Percentiles rank a stretch among this genome's conserved stretches.
Conservation (phyloP, 1,140 invertebrate species). For the Nephotettix cincticeps region DNA sequence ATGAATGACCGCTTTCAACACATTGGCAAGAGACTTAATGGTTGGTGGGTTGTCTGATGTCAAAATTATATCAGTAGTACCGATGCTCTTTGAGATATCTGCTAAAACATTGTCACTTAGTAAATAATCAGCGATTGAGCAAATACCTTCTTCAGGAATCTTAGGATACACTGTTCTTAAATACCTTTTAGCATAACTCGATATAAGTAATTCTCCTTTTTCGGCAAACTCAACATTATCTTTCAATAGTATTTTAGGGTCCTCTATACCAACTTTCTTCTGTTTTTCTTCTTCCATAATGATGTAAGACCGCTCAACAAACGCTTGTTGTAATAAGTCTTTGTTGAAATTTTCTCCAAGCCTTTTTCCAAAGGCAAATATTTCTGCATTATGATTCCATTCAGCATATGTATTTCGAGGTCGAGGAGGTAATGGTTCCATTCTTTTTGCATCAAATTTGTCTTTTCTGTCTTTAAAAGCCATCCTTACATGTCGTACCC, state of each 20-base stretch:
- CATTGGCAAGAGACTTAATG: slow-evolving; percentile 64
- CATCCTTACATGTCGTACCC: slow-evolving; percentile 54
- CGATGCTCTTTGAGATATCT: slow-evolving; percentile 69
- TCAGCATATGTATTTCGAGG: slow-evolving; percentile 66
- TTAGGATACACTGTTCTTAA: slow-evolving; percentile 64
- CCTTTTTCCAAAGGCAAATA: slow-evolving; percentile 84
- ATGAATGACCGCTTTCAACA: slow-evolving; percentile 80
- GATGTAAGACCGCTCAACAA: slow-evolving; percentile 80
- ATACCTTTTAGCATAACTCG: slow-evolving; percentile 57
- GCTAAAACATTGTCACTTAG: slow-evolving; percentile 64
- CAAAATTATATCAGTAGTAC: slow-evolving; percentile 79
- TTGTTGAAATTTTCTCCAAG: slow-evolving; percentile 81
- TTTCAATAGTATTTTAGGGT: slow-evolving; percentile 54
- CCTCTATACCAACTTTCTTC: slow-evolving; percentile 66
- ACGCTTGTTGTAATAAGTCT: slow-evolving; percentile 67
- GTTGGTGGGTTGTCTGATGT: slow-evolving; percentile 71
- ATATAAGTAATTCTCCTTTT: slow-evolving; percentile 62
- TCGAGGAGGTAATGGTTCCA: slow-evolving; percentile 43
- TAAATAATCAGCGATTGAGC: slow-evolving; percentile 62
- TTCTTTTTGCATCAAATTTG: slow-evolving; percentile 12
- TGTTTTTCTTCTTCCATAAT: slow-evolving; percentile 65
- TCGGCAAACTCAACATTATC: slow-evolving; percentile 68
- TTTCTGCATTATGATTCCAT: slow-evolving; percentile 87
- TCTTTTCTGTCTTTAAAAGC: slow-evolving; percentile 50
- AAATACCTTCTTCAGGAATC: slow-evolving; percentile 68